Conservation (phyloP, 2,888 invertebrate species). For the Belgica antarctica region DNA sequence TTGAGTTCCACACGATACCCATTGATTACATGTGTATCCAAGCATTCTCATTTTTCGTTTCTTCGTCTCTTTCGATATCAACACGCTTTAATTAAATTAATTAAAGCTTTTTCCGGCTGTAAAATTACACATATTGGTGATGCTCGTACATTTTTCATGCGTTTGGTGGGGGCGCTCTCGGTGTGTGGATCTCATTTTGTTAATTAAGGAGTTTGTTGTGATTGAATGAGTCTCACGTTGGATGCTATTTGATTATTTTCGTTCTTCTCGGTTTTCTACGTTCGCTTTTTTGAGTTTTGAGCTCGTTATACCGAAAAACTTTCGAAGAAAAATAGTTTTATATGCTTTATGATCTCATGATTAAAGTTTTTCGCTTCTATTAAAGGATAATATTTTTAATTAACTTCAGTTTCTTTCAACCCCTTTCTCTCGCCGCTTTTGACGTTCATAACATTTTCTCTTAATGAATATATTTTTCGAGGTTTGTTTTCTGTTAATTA, state of each 20-base stretch:
- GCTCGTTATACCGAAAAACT: not conserved
- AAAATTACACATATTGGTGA: slow-evolving; percentile 42
- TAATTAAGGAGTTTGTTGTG: slow-evolving; percentile 44
- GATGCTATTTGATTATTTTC: slow-evolving; percentile 9
- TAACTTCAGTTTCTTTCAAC: too few species aligned
- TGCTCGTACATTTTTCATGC: slow-evolving; percentile 21
- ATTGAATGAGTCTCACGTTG: slow-evolving; percentile 36
- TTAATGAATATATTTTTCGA: slow-evolving; percentile 4
- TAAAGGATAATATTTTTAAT: too few species aligned
- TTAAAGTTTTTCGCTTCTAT: too few species aligned
- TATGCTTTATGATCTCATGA: not conserved
- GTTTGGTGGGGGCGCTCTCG: not conserved
- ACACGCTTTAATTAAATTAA: slow-evolving; percentile 45
- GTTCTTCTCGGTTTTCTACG: not conserved
- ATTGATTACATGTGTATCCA: not conserved
- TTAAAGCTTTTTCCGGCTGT: slow-evolving; percentile 45
- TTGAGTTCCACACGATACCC: too few species aligned
- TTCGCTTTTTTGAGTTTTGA: not conserved
- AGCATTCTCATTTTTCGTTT: not conserved
- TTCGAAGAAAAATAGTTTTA: not conserved
- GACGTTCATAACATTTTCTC: not conserved
- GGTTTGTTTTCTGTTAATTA: slow-evolving; percentile 20
- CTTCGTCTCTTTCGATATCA: not conserved
- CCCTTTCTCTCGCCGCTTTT: too few species aligned
- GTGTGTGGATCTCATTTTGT: slow-evolving; percentile 44